Evolutionary conservation across 1,140 invertebrate species (phyloP).

Genomic region (Hydropsyche tenuis): DNA sequence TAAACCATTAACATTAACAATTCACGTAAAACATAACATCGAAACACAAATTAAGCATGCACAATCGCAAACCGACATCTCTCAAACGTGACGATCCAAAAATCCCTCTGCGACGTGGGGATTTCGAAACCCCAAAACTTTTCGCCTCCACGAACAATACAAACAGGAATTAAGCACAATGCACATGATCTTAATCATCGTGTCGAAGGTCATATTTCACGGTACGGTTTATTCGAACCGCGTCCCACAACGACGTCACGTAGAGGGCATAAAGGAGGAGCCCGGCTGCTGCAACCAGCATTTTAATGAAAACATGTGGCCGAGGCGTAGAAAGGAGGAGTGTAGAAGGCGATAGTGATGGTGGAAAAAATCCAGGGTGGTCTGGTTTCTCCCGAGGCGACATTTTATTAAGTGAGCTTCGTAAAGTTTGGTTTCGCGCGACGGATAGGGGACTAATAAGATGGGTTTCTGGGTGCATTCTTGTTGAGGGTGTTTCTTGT

Average conservation of each 20-base stretch:
- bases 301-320: slow-evolving; percentile 34
- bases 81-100: too few species aligned
- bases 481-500: too few species aligned
- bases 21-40: background rate
- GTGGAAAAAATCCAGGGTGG: background rate
- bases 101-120: background rate
- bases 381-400: background rate
- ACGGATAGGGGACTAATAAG: background rate
- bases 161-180: background rate
- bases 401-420: slow-evolving; percentile 9
- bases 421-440: background rate
- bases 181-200: slow-evolving; percentile 10
- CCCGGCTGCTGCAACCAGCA: slow-evolving; percentile 16
- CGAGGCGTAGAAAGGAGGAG: background rate
- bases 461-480: too few species aligned
- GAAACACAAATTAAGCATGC: too few species aligned
- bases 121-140: too few species aligned
- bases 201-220: slow-evolving; percentile 20
- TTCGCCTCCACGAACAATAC: background rate
- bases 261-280: background rate
- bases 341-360: background rate
- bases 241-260: slow-evolving; percentile 23
- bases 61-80: background rate
- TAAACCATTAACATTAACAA: too few species aligned
- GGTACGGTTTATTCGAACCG: slow-evolving; percentile 1